Base-by-base conservation (phyloP, 2,888 invertebrate species). In the Portevinia maculata region DNA sequence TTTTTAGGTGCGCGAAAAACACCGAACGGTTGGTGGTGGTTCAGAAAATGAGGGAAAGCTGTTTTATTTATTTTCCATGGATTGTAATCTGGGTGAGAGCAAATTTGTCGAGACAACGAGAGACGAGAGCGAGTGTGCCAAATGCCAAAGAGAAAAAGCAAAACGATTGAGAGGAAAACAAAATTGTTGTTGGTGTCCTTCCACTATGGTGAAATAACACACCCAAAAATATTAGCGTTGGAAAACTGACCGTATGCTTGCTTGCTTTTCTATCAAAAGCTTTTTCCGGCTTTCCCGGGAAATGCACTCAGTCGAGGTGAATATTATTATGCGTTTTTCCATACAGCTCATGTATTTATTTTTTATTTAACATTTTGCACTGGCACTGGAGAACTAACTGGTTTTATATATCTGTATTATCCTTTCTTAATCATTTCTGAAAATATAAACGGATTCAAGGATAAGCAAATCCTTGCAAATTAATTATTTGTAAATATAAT, bases 1-100 rank as follows among this genome's bases (percentile, higher is more conserved):
- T 13, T 34, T 60, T 70, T 57, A 44, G 83, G 78, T 81, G 81
- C 81, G 81, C 83, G 83, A 57, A 50, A 78, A 71, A 30, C 76
- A 50, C 30, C 60, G 67, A 71, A 46, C 50, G 71, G 79, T 48
- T 48, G 73, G 57, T 78, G 57, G 34, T 60, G 67, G 39, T 67
- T 74, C 55, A 32, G 59, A 53, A 79, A 60, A 60, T 67, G 74
- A 55, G 67, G 52, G 46, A 79, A 79, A 79, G 79, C 79, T 79
- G 37, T 67, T 15, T 50, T 73, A 52, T 30, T 64, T 57, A 48
- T 60, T 57, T 59, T 64, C 60, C 13, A 60, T 74, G 67, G 52
- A 81, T 75, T 76, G 70, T 71, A 50, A 76, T 71, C 83, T 71
- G 83, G 83, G 78, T 83, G 83, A 83, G 83, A 78, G 59, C 24